These are phyloP conservation scores for Nebria brevicollis DNA, from an alignment of 2,888 invertebrate species.

Conservation along the genomic window DNA sequence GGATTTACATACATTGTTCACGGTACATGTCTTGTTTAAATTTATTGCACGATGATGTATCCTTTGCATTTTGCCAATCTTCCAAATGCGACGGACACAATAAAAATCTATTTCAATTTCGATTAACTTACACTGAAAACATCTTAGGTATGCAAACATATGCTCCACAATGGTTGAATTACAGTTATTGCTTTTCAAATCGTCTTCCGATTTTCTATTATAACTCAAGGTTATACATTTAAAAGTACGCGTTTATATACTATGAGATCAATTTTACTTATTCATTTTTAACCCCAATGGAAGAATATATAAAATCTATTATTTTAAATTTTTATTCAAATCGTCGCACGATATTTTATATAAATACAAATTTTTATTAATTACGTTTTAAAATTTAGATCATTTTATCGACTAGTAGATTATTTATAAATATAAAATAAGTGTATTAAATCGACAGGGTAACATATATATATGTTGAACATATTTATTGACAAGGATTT, in stretches of 20 bases:
- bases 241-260: background rate
- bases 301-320: no score
- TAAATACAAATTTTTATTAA: no score
- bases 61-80: background rate
- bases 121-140: constrained; percentile 2
- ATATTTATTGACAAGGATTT: background rate
- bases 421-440: no score
- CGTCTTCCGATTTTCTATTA: background rate
- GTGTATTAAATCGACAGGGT: no score
- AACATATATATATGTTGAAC: background rate
- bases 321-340: no score
- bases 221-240: background rate
- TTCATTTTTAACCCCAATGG: background rate
- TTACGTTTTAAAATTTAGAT: no score
- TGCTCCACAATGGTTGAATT: background rate
- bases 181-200: background rate
- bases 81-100: background rate
- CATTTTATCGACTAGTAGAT: no score
- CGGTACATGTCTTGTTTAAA: constrained; percentile 6
- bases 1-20: constrained; percentile 16
- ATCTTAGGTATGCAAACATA: background rate
- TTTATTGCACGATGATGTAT: constrained; percentile 12
- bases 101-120: constrained; percentile 19
- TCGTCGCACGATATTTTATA: no score
- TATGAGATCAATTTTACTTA: background rate